phyloP scores from a whole-genome alignment of 2,113 vertebrate species.

The Tragelaphus scriptus region DNA sequence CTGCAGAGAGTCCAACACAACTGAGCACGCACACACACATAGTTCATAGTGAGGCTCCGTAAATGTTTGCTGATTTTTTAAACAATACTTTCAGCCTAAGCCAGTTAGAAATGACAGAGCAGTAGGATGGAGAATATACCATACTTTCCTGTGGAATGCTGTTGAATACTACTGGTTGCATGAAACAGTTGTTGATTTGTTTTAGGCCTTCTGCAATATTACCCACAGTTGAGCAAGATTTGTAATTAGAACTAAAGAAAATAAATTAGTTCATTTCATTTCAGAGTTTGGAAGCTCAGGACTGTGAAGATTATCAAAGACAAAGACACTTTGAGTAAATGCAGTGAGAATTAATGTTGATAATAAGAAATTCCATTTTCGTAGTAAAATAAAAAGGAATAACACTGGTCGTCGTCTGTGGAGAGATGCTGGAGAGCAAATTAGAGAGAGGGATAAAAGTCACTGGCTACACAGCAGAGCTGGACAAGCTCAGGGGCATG shows the following conservation, averaged over 20 bases:
- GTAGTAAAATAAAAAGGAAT: not conserved
- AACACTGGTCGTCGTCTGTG: not conserved
- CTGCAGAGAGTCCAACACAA: not conserved
- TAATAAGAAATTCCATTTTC: conserved; percentile 31
- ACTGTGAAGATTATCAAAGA: not conserved
- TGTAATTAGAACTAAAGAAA: not conserved
- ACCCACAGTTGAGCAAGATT: not conserved
- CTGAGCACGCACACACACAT: not conserved
- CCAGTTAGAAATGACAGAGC: not conserved
- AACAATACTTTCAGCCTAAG: not conserved
- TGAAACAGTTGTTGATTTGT: not conserved
- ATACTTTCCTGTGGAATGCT: not conserved
- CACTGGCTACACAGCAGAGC: not conserved
- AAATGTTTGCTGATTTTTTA: not conserved
- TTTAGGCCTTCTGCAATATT: not conserved
- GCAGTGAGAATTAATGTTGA: not conserved
- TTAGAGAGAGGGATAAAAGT: not conserved
- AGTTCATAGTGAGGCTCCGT: not conserved
- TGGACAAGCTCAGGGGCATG: not conserved
- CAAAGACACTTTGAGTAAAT: not conserved
- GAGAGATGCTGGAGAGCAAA: not conserved
- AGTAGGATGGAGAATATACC: not conserved
- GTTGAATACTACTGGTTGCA: not conserved
- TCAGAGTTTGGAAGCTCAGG: not conserved
- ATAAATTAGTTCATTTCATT: not conserved